Base-by-base conservation (phyloP, 2,113 vertebrate genomes). In the Corythaixoides concolor region DNA sequence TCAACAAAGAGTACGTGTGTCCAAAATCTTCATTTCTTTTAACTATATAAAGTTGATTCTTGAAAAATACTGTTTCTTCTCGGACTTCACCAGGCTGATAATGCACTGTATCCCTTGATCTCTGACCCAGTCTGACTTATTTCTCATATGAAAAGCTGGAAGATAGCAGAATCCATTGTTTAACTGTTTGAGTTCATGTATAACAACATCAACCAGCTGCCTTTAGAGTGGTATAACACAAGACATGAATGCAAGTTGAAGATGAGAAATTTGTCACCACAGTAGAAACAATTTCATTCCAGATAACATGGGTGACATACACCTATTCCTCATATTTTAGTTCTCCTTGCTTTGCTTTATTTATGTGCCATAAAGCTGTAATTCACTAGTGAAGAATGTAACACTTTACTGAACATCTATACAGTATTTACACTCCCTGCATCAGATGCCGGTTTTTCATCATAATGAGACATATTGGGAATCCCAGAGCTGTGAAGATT, bases 341-440 rank as follows among this genome's bases (percentile, higher is more conserved):
- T 72, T 94, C 37, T 88, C 63, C 39, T 92, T 90, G 15, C 70
- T 91, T 70, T 75, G 53, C 27, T 90, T 95, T 97, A 96, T 94
- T 96, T 97, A 96, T 90, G 85, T 86, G 62, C 43, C 66, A 85
- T 87, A 97, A 96, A 97, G 49, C 77, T 94, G 75, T 88, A 97
- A 96, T 55, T 79, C 81, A 60, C 37, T 77, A 85, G 62, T 91
- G 77, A 97, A 96, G 90, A 95, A 92, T 94, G 73, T 84, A 95
- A 95, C 37, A 41, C 16, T 95, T 72, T 24, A 79, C 49, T 78
- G 67, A 95, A 95, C 49, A 62, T 86, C 84, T 73, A n/a, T 39
- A 6, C 32, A 64, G 74, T 88, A 88, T 88, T 97, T 95, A 95
- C 12, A 89, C 69, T 87, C 88, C 93, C 87, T 89, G 26, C 75